Evolutionary conservation across 2,797 vertebrate genomes (phyloP).

Genomic region (Trichosurus vulpecula): DNA sequence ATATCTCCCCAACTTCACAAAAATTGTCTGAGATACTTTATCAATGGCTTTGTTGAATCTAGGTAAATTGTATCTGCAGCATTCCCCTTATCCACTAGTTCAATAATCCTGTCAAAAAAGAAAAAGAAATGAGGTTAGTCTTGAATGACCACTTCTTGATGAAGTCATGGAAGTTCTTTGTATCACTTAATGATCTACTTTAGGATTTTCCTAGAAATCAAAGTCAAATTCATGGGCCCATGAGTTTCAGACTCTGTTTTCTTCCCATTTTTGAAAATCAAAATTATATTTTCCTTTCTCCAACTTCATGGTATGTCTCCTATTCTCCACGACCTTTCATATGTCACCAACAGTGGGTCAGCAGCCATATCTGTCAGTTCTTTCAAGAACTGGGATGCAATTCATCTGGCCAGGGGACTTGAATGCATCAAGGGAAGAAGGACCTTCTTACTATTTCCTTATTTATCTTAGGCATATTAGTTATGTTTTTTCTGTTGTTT

Average conservation of each 20-base stretch:
- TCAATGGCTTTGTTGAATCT: neutral
- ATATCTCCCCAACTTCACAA: neutral
- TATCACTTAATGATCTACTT: neutral
- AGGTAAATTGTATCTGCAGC: neutral
- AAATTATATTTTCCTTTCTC: neutral
- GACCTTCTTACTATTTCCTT: neutral
- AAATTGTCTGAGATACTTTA: neutral
- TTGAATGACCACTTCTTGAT: neutral
- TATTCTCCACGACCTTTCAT: neutral
- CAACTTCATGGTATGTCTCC: neutral
- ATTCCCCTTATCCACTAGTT: neutral
- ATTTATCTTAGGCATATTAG: neutral
- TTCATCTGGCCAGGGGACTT: neutral
- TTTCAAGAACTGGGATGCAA: neutral
- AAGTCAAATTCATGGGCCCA: neutral
- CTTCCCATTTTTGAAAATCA: neutral
- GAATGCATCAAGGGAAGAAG: neutral
- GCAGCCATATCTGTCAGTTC: neutral
- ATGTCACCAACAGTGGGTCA: neutral
- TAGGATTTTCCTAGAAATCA: neutral
- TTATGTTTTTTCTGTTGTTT: neutral
- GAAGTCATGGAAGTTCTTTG: neutral
- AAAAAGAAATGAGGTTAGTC: neutral
- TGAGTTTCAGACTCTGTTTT: neutral
- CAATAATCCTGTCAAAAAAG: neutral